Evolutionary conservation across 2,113 vertebrate genomes (phyloP).

Genomic region (Naja naja): DNA sequence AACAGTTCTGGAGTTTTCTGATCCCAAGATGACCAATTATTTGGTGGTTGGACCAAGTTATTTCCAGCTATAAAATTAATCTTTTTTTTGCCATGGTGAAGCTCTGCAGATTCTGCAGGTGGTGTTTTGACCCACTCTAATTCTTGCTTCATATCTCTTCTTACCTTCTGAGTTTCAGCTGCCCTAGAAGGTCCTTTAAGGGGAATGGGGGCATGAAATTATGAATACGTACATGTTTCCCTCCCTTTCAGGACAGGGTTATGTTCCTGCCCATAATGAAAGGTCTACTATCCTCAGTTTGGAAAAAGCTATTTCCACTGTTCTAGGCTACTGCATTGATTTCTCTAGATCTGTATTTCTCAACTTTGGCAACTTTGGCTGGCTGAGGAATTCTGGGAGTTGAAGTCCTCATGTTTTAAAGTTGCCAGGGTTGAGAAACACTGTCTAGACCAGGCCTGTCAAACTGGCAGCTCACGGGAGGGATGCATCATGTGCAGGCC

Average conservation of each 20-base stretch:
- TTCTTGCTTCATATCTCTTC: neutral
- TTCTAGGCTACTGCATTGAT: neutral
- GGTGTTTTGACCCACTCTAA: neutral
- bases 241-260: neutral
- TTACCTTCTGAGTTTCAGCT: neutral
- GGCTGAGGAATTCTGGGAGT: neutral
- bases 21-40: neutral
- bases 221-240: neutral
- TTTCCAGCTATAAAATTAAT: neutral
- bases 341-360: neutral
- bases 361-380: neutral
- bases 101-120: neutral
- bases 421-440: neutral
- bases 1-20: neutral
- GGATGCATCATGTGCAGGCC: too few species aligned
- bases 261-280: neutral
- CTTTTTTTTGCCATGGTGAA: neutral
- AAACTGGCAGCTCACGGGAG: fast-evolving
- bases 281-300: neutral
- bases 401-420: neutral
- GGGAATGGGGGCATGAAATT: neutral
- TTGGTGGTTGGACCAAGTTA: neutral
- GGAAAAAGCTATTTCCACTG: neutral
- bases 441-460: too few species aligned
- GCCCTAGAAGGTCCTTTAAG: neutral